A percentile compares a stretch with the other conserved stretches of the same genome.
Evolutionary conservation across 2,888 invertebrate species (phyloP).

Genomic region (Allacma fusca): DNA sequence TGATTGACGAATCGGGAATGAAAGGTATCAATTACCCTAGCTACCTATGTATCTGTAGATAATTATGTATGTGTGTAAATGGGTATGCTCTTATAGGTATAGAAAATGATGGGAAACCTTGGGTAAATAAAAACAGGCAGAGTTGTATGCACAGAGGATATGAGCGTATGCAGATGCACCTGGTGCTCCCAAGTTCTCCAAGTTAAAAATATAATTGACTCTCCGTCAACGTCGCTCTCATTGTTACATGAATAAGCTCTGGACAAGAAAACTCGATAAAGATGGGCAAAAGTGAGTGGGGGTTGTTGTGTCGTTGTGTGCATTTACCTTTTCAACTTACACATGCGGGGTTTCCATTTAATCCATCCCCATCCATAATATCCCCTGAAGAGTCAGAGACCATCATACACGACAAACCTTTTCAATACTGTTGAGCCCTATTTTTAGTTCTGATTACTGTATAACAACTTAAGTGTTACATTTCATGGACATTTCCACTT

Average conservation of each 20-base stretch:
- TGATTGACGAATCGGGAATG: too few relatives aligned
- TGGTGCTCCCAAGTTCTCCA: background rate
- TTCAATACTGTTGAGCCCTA: background rate
- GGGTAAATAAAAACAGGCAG: too few relatives aligned
- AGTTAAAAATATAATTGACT: conserved; percentile 1
- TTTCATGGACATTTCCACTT: background rate
- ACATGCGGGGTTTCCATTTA: background rate
- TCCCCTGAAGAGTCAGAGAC: conserved; percentile 6
- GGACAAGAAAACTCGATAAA: conserved; percentile 23
- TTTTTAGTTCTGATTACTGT: background rate
- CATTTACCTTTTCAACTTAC: background rate
- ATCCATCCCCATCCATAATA: background rate
- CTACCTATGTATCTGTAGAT: too few relatives aligned
- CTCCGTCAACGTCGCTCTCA: background rate
- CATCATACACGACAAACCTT: background rate
- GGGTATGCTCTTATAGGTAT: too few relatives aligned
- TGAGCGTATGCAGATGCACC: too few relatives aligned
- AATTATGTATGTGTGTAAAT: too few relatives aligned
- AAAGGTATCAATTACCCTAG: too few relatives aligned
- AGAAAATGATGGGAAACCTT: too few relatives aligned
- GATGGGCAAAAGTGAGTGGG: background rate
- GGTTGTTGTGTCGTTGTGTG: background rate
- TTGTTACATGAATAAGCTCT: background rate
- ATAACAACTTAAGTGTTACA: background rate
- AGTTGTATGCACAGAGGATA: too few relatives aligned